Conservation (phyloP, 2,888 invertebrate species). For the Scaptomyza caliginosa region DNA sequence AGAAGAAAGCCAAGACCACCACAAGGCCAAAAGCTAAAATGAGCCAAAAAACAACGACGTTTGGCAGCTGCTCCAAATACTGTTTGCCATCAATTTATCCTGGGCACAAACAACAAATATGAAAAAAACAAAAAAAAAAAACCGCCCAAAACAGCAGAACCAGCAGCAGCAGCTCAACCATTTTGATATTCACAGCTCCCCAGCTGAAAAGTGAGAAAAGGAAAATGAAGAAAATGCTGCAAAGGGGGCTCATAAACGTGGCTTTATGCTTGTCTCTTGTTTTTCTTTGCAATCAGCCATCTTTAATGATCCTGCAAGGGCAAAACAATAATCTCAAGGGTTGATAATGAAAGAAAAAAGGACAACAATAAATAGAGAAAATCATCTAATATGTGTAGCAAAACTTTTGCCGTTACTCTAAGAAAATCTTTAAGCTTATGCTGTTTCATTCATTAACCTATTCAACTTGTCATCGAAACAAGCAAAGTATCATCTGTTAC, state of each 20-base stretch:
- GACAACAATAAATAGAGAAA: neutral
- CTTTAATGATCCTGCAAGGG: slow-evolving; percentile 18
- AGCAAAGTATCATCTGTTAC: neutral
- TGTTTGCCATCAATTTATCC: slow-evolving; percentile 72
- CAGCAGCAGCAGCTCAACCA: slow-evolving; percentile 16
- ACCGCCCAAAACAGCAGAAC: neutral
- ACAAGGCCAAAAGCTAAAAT: slow-evolving; percentile 59
- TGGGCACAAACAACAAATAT: slow-evolving; percentile 43
- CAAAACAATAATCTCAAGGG: neutral
- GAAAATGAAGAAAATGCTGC: neutral
- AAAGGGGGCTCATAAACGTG: slow-evolving; percentile 36
- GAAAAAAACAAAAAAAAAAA: slow-evolving; percentile 5
- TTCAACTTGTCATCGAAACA: neutral
- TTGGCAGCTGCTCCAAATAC: slow-evolving; percentile 64
- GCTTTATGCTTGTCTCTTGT: slow-evolving; percentile 7
- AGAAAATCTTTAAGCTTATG: neutral
- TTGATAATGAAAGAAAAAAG: neutral
- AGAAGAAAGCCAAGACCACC: slow-evolving; percentile 22
- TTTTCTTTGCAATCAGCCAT: slow-evolving; percentile 21
- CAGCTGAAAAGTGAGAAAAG: slow-evolving; percentile 7
- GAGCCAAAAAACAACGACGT: slow-evolving; percentile 14
- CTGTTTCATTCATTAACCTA: neutral
- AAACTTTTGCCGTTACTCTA: neutral
- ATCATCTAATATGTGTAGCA: neutral
- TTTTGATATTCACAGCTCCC: slow-evolving; percentile 27